Base-by-base conservation (phyloP, 2,888 invertebrate species). In the Erannis defoliaria region DNA sequence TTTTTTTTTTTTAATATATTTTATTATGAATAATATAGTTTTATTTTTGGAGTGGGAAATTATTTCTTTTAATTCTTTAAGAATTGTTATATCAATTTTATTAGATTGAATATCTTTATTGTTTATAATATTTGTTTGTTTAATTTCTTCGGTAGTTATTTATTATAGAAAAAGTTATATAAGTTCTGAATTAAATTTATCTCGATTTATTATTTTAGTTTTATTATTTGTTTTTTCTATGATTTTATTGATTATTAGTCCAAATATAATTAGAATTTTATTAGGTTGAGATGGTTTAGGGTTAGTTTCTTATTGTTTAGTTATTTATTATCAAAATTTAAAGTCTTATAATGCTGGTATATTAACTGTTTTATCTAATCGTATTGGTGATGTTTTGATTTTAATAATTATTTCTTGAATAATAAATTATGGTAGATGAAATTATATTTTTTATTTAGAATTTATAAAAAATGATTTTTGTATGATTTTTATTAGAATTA, bases 231-330 rank as follows among this genome's bases (percentile, higher is more conserved):
- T 96, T 60, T 76, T 94, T 69, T 95, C 95, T 5, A 96, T 96
- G 89, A 89, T 95, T 76, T 88, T 95, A 79, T 91, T 96, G 88
- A 95, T 96, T 94, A 90, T 95, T 89, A 94, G 94, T 0, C 95
- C 95, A 65, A 95, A 95, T 94, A 90, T 96, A 86, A 90, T 96
- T 90, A 94, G 94, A 84, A 94, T 96, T 93, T 93, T 96, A 84
- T 90, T 96, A 81, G 95, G 96, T 0, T 96, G 96, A 67, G 96
- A 96, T 94, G 96, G 96, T 0, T 93, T 96, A 83, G 96, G 96
- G 0, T 89, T 96, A 81, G 80, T 88, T 76, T 96, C 96, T 78
- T 96, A 95, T 94, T 94, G 94, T 93, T 94, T 96, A 85, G 95
- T 96, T 0, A 94, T 95, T 94, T 96, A 94, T 90, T 96, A 95